Conservation (phyloP, 2,888 invertebrate species). For the Calameuta filiformis region DNA sequence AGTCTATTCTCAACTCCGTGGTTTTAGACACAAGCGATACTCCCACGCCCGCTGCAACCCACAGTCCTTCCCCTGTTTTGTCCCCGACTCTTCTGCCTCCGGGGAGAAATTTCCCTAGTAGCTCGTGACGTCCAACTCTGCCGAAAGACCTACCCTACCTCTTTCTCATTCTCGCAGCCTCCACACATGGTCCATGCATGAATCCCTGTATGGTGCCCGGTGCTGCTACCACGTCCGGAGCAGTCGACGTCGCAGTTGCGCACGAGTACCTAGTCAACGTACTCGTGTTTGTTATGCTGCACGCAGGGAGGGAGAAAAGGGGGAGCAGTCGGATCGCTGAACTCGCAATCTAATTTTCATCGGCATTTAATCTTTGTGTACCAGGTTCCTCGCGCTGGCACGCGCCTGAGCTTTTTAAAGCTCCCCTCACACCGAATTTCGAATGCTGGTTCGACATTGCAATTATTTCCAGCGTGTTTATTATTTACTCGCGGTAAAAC, state of each 20-base stretch:
- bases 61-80: too few relatives aligned
- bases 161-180: too few relatives aligned
- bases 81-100: too few relatives aligned
- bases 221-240: too few relatives aligned
- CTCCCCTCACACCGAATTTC: constrained; percentile 35
- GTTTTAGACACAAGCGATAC: too few relatives aligned
- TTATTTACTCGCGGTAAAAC: constrained; percentile 26
- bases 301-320: background rate
- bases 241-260: background rate
- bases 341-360: constrained; percentile 59
- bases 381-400: constrained; percentile 37
- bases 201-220: too few relatives aligned
- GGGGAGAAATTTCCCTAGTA: too few relatives aligned
- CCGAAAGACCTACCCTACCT: too few relatives aligned
- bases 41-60: too few relatives aligned
- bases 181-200: too few relatives aligned
- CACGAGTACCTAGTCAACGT: background rate
- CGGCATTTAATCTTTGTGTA: constrained; percentile 57
- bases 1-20: too few relatives aligned
- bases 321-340: constrained; percentile 13
- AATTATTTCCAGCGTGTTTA: constrained; percentile 46
- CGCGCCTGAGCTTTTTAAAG: constrained; percentile 47
- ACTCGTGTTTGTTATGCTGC: background rate
- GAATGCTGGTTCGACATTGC: constrained; percentile 38
- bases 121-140: too few relatives aligned